Percentiles rank a stretch among this genome's conserved stretches.
phyloP scores from a whole-genome alignment of 1,140 invertebrate genomes.

The Tetranychus cinnabarinus region DNA sequence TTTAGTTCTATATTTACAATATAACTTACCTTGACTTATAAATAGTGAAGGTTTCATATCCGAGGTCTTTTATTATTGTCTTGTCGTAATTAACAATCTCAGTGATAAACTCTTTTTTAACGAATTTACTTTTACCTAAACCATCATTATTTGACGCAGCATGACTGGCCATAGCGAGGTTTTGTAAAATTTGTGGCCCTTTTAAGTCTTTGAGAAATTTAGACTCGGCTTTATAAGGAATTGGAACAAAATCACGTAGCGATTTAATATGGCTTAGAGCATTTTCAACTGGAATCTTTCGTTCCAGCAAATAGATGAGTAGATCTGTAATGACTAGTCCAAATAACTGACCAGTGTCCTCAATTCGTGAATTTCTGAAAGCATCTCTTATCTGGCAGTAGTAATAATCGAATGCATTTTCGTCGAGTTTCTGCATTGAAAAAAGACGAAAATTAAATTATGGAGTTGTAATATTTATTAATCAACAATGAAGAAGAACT shows the following conservation, averaged over 20 bases:
- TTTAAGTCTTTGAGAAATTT: background rate
- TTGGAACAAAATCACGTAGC: background rate
- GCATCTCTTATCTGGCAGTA: constrained; percentile 58
- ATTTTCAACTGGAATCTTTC: background rate
- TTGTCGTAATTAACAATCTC: background rate
- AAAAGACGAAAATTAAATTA: constrained; percentile 17
- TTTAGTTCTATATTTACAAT: too few relatives aligned
- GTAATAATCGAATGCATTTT: constrained; percentile 51
- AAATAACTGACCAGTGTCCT: background rate
- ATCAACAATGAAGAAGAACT: background rate
- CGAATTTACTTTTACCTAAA: background rate
- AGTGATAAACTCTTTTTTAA: background rate
- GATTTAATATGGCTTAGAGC: background rate
- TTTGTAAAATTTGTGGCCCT: background rate
- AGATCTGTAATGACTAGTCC: background rate
- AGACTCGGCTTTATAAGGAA: background rate
- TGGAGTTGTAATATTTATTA: background rate
- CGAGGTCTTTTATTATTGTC: background rate
- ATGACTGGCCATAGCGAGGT: background rate
- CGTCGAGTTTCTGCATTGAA: constrained; percentile 32
- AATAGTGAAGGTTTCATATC: constrained; percentile 15
- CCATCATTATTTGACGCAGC: background rate
- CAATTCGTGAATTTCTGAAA: constrained; percentile 26
- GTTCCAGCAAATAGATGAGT: background rate
- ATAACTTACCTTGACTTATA: constrained; percentile 13